Percentiles rank a stretch among this genome's conserved stretches.
Conservation (phyloP, 2,888 invertebrate genomes). For the Drosophila mayaguana region DNA sequence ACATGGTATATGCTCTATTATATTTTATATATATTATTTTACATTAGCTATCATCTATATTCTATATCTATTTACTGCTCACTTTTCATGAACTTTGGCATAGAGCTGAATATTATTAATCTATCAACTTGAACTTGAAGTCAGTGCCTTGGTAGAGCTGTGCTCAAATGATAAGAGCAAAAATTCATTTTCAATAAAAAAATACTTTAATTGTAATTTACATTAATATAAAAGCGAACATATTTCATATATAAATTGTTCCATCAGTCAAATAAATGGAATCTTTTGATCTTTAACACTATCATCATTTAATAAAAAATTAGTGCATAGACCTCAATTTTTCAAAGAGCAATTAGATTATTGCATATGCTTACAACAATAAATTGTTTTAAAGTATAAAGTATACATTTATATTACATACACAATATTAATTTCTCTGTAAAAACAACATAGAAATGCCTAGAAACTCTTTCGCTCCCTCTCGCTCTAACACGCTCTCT, state of each 20-base stretch:
- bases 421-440: too few species aligned
- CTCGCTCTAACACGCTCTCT: neutral
- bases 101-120: slow-evolving; percentile 1
- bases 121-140: slow-evolving; percentile 5
- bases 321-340: neutral
- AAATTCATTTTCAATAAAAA: too few species aligned
- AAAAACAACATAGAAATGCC: neutral
- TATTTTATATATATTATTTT: neutral
- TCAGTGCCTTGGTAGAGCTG: neutral
- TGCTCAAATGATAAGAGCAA: neutral
- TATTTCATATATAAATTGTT: neutral
- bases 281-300: neutral
- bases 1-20: neutral
- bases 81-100: neutral
- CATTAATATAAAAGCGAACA: neutral
- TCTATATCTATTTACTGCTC: neutral
- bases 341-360: neutral
- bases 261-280: neutral
- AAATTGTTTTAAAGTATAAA: neutral
- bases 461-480: neutral
- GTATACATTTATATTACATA: neutral
- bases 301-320: neutral
- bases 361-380: neutral
- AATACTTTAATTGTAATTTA: neutral
- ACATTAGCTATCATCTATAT: neutral